These are phyloP conservation scores for Tachyglossus aculeatus DNA, from an alignment of 2,797 vertebrate species.

Conservation along the genomic window DNA sequence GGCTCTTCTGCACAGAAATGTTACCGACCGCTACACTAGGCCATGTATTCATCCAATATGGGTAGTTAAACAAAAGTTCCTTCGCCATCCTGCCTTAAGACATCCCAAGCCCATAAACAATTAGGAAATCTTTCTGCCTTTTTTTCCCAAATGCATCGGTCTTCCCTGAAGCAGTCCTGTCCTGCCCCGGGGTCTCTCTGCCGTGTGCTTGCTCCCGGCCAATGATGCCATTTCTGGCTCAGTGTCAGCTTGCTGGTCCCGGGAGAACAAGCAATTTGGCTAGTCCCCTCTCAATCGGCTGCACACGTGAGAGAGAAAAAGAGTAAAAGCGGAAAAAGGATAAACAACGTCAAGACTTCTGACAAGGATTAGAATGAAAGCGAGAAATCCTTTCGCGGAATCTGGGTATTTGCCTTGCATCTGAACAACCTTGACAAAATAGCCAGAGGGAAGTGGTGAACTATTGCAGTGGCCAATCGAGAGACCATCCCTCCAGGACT, in stretches of 20 bases:
- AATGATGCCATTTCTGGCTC: not conserved
- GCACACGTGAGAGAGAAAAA: not conserved
- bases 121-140: no score
- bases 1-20: no score
- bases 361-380: not conserved
- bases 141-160: not conserved
- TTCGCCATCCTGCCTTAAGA: no score
- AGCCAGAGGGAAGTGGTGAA: not conserved
- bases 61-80: no score
- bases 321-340: not conserved
- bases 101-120: no score
- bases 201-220: no score
- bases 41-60: no score
- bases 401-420: not conserved
- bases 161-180: not conserved
- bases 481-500: not conserved
- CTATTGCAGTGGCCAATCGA: not conserved
- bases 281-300: not conserved
- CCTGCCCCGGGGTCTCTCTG: not conserved
- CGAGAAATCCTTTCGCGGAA: not conserved
- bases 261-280: not conserved
- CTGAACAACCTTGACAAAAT: not conserved
- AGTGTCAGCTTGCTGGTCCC: not conserved
- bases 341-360: not conserved
- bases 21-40: no score